These are phyloP conservation scores for Latrodectus hesperus DNA, from an alignment of 2,888 invertebrate species.

Conservation along the genomic window DNA sequence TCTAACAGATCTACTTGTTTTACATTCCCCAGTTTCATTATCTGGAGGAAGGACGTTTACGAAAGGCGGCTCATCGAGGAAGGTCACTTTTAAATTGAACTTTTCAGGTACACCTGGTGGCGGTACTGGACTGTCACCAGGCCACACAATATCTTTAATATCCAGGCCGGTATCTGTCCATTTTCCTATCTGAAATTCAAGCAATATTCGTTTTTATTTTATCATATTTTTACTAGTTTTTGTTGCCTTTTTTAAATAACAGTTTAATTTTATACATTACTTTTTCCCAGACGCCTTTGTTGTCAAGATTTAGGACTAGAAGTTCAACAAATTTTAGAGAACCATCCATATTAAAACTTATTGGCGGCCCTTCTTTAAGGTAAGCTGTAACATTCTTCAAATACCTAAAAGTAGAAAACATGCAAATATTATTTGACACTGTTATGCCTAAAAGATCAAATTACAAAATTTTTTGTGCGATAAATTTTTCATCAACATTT, in stretches of 20 bases:
- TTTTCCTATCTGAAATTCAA: slow-evolving; percentile 83
- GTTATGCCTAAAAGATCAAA: no score
- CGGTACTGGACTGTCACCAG: slow-evolving; percentile 94
- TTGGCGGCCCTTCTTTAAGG: slow-evolving; percentile 80
- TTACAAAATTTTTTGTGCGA: no score
- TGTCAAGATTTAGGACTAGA: slow-evolving; percentile 94
- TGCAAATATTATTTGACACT: not conserved
- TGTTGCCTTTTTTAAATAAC: not conserved
- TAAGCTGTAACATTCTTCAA: slow-evolving; percentile 85
- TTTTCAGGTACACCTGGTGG: slow-evolving; percentile 98
- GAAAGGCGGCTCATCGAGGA: slow-evolving; percentile 95
- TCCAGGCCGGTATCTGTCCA: slow-evolving; percentile 83
- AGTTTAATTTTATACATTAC: slow-evolving; percentile 74
- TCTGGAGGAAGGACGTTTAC: slow-evolving; percentile 95
- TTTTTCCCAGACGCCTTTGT: slow-evolving; percentile 90
- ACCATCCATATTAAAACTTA: slow-evolving; percentile 94
- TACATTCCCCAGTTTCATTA: slow-evolving; percentile 91
- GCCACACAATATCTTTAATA: slow-evolving; percentile 88
- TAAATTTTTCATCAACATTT: no score
- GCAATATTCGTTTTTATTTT: not conserved
- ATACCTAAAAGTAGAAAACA: slow-evolving; percentile 77
- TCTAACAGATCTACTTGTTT: slow-evolving; percentile 83
- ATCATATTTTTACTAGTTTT: not conserved
- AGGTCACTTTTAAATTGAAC: slow-evolving; percentile 91
- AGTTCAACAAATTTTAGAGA: slow-evolving; percentile 90